Percentiles rank a stretch among this genome's conserved stretches.
phyloP scores from a whole-genome alignment of 53 echinoderm and acorn worm species.

The Glandiceps talaboti region DNA sequence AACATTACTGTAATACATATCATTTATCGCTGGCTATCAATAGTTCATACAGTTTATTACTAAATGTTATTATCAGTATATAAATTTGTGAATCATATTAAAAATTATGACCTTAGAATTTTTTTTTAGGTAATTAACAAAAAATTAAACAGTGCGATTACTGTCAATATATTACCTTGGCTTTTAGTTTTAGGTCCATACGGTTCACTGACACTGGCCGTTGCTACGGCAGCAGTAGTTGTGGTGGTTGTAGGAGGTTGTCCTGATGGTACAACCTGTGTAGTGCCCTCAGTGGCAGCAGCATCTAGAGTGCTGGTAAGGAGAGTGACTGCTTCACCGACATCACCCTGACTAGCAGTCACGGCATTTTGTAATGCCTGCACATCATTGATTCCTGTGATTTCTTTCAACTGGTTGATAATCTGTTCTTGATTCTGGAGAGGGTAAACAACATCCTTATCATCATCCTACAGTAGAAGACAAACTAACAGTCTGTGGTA shows the following conservation, averaged over 20 bases:
- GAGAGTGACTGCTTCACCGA: constrained; percentile 65
- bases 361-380: constrained; percentile 52
- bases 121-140: too few relatives aligned
- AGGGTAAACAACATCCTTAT: too few relatives aligned
- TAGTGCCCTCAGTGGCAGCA: constrained; percentile 13
- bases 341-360: constrained; percentile 81
- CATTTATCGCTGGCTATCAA: too few relatives aligned
- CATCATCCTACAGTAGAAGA: too few relatives aligned
- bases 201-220: not conserved
- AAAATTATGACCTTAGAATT: too few relatives aligned
- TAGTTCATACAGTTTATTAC: too few relatives aligned
- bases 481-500: too few relatives aligned
- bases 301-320: constrained; percentile 32
- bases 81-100: too few relatives aligned
- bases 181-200: constrained; percentile 45
- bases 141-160: too few relatives aligned
- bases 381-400: constrained; percentile 70
- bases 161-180: constrained; percentile 37
- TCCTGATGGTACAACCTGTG: constrained; percentile 11
- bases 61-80: too few relatives aligned
- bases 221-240: not conserved
- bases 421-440: constrained; percentile 77
- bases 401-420: constrained; percentile 90
- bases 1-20: too few relatives aligned
- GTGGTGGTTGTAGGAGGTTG: constrained; percentile 18